phyloP scores from a whole-genome alignment of 1,140 invertebrate genomes.

The Hylaeus volcanicus region DNA sequence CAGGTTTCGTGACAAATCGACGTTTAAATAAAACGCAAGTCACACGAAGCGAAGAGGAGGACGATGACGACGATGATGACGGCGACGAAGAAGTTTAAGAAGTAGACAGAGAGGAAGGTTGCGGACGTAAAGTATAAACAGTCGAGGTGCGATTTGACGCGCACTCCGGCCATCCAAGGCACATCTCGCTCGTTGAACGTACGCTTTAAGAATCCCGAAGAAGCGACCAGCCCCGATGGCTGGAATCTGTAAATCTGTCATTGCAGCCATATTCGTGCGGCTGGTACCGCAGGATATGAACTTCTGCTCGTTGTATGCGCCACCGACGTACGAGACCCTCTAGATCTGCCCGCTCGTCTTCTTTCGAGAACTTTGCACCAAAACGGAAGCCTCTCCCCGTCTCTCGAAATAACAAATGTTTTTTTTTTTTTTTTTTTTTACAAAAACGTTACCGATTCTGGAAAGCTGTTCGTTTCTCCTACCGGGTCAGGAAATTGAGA shows the following conservation, averaged over 20 bases:
- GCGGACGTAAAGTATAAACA: slow-evolving; percentile 75
- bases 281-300: slow-evolving; percentile 64
- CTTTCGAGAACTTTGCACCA: slow-evolving; percentile 43
- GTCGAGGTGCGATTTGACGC: slow-evolving; percentile 77
- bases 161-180: slow-evolving; percentile 60
- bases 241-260: slow-evolving; percentile 81
- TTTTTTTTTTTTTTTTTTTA: slow-evolving; percentile 7
- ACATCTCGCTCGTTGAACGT: slow-evolving; percentile 51
- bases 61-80: neutral
- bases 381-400: slow-evolving; percentile 32
- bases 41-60: neutral
- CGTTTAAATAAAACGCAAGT: slow-evolving; percentile 21
- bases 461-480: neutral
- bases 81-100: slow-evolving; percentile 34
- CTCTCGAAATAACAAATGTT: slow-evolving; percentile 41
- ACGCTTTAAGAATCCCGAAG: slow-evolving; percentile 70
- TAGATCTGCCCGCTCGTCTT: slow-evolving; percentile 36
- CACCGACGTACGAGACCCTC: slow-evolving; percentile 29
- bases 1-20: neutral
- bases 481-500: neutral
- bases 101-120: slow-evolving; percentile 59
- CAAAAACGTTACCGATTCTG: neutral
- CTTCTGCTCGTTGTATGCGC: slow-evolving; percentile 60
- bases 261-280: slow-evolving; percentile 73
- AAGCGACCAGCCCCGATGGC: slow-evolving; percentile 66